These are phyloP conservation scores for Teleopsis dalmanni DNA, from an alignment of 1,140 invertebrate genomes.

Conservation along the genomic window DNA sequence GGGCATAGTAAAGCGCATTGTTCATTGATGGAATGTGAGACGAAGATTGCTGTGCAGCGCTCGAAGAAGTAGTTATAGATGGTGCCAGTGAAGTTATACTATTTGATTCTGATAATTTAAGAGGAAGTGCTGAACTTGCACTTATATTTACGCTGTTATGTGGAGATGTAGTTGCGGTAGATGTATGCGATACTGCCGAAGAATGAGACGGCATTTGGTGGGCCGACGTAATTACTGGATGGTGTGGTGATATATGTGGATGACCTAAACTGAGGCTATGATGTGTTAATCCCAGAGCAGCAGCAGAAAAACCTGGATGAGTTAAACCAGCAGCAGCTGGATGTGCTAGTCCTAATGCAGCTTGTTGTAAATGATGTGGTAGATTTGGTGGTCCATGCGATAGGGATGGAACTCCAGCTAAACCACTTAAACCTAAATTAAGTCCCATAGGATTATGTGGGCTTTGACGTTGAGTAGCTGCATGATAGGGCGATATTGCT, in stretches of 20 bases:
- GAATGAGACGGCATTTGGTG: constrained; percentile 34
- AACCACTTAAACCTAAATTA: constrained; percentile 30
- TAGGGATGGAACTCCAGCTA: constrained; percentile 18
- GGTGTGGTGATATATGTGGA: constrained; percentile 41
- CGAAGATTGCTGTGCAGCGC: no score
- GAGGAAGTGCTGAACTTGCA: not conserved
- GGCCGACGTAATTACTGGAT: constrained; percentile 22
- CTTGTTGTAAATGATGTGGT: constrained; percentile 36
- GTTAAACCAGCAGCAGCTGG: constrained; percentile 27
- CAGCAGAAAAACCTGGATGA: constrained; percentile 34
- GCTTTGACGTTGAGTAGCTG: constrained; percentile 34
- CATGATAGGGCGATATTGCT: constrained; percentile 37
- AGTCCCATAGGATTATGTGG: constrained; percentile 33
- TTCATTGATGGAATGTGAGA: constrained; percentile 39
- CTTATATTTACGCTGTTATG: constrained; percentile 15
- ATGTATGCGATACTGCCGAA: constrained; percentile 8
- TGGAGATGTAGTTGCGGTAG: constrained; percentile 23
- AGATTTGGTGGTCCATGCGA: constrained; percentile 33
- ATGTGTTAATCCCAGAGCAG: constrained; percentile 32
- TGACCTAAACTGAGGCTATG: constrained; percentile 38
- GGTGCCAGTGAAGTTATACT: constrained; percentile 4
- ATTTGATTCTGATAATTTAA: constrained; percentile 6
- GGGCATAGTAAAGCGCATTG: constrained; percentile 25
- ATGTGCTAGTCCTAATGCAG: constrained; percentile 26
- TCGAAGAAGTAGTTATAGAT: no score